Percentiles rank a stretch among this genome's conserved stretches.
Conservation (phyloP, 1,140 invertebrate species). For the Drosophila mojavensis region DNA sequence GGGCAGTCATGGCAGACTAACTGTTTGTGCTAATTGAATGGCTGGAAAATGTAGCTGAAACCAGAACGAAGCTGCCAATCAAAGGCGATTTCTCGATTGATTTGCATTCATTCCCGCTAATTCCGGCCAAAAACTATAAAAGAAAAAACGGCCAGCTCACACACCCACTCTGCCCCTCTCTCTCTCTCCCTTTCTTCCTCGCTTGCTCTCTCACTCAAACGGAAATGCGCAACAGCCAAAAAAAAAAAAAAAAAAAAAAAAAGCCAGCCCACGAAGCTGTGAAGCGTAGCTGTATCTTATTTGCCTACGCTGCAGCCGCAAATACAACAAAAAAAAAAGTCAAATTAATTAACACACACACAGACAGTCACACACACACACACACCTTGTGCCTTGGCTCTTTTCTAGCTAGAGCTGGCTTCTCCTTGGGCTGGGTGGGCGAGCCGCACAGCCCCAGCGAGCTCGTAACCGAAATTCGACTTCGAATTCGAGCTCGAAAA, state of each 20-base stretch:
- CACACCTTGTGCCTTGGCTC: constrained; percentile 11
- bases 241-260: constrained; percentile 33
- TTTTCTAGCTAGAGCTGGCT: constrained; percentile 38
- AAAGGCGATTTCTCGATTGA: constrained; percentile 30
- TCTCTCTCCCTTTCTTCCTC: not conserved
- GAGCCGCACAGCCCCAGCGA: constrained; percentile 20
- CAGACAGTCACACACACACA: constrained; percentile 3
- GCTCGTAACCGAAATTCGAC: constrained; percentile 15
- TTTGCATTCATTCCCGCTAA: constrained; percentile 30
- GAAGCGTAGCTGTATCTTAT: constrained; percentile 61
- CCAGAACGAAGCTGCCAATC: constrained; percentile 24
- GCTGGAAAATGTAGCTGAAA: constrained; percentile 7
- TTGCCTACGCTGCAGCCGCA: constrained; percentile 65
- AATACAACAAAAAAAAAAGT: constrained; percentile 41
- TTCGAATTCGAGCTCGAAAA: constrained; percentile 2
- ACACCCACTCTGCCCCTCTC: not conserved
- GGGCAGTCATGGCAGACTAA: too few species aligned
- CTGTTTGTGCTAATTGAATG: constrained; percentile 50
- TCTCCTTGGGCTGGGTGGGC: constrained; percentile 59
- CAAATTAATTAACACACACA: constrained; percentile 72
- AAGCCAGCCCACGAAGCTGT: constrained; percentile 38
- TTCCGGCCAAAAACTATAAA: not conserved
- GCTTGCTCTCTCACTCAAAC: constrained; percentile 8
- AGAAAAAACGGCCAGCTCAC: not conserved
- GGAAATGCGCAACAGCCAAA: constrained; percentile 42